phyloP scores from a whole-genome alignment of 2,113 vertebrate genomes.

The Halcyon malimbica region DNA sequence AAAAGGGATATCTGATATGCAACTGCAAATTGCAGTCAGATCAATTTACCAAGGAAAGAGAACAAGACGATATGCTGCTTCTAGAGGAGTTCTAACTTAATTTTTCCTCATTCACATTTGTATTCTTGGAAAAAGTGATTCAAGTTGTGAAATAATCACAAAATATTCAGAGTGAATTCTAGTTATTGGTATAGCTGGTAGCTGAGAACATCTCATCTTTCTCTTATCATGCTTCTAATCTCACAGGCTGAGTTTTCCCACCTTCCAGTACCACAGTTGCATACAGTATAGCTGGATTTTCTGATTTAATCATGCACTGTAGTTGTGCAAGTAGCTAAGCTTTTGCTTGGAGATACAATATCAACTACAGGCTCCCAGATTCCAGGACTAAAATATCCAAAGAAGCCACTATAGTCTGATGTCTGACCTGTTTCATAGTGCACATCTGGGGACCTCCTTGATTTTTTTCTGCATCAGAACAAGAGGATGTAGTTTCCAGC shows the following conservation, averaged over 20 bases:
- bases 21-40: background rate
- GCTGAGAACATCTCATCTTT: background rate
- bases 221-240: background rate
- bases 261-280: background rate
- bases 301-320: background rate
- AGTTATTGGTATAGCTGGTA: background rate
- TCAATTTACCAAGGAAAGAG: background rate
- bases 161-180: background rate
- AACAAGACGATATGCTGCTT: background rate
- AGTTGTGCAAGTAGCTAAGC: background rate
- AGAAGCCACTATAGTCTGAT: background rate
- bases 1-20: background rate
- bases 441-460: background rate
- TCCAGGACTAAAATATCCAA: background rate
- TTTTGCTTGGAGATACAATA: background rate
- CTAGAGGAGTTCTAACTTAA: background rate
- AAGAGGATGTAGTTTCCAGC: background rate
- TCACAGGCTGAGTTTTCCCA: background rate
- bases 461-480: background rate
- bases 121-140: constrained; percentile 14
- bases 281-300: background rate
- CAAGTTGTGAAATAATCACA: background rate
- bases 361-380: background rate
- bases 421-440: background rate
- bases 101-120: background rate